These are phyloP conservation scores for Heterodera filipjevi DNA, from an alignment of 2,888 invertebrate species.

Conservation along the genomic window DNA sequence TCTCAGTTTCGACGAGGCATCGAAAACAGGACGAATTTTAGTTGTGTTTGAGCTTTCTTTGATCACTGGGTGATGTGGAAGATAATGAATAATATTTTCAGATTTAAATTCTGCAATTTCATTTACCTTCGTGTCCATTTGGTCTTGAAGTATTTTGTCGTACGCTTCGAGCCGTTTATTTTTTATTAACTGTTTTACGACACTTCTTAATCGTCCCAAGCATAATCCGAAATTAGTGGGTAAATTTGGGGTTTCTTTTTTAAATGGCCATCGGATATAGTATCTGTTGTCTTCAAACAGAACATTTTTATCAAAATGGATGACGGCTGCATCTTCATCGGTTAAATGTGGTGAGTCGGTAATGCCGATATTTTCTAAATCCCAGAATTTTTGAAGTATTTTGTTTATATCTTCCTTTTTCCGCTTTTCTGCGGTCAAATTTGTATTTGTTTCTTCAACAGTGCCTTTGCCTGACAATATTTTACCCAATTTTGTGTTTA, in stretches of 20 bases:
- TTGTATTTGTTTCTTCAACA: background rate
- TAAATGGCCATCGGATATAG: background rate
- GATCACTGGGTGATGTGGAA: background rate
- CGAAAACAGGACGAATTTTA: background rate
- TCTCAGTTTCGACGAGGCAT: background rate
- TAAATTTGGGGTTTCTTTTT: background rate
- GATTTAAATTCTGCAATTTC: background rate
- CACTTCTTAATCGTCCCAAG: background rate
- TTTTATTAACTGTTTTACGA: background rate
- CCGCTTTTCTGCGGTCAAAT: background rate
- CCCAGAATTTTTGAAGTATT: background rate
- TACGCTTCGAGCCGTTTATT: background rate
- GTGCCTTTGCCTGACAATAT: background rate
- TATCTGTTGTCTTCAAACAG: background rate
- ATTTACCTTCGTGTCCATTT: background rate
- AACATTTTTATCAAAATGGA: background rate
- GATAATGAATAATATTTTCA: background rate
- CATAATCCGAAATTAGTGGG: background rate
- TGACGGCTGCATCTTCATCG: background rate
- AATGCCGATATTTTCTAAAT: background rate
- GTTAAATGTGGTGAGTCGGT: background rate
- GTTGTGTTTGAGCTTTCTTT: slow-evolving; percentile 5
- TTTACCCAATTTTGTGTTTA: background rate
- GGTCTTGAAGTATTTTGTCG: background rate
- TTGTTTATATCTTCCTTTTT: background rate